Percentiles rank a stretch among this genome's conserved stretches.
These are phyloP conservation scores for Oreonectes daqikongensis DNA, from an alignment of 2,797 vertebrate species.

Conservation along the genomic window DNA sequence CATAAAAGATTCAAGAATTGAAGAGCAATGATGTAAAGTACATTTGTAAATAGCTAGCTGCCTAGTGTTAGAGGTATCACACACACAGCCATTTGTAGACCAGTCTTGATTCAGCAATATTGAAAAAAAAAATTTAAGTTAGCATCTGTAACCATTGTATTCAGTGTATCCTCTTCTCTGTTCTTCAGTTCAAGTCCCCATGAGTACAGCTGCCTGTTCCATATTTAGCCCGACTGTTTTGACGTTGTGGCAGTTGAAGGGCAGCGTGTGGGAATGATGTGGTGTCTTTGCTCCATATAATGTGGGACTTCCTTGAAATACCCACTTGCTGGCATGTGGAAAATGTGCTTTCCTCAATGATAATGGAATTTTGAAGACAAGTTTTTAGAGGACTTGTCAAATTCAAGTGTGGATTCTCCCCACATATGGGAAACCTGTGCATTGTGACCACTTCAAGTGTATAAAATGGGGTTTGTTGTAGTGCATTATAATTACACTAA, in stretches of 20 bases:
- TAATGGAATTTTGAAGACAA: constrained; percentile 4
- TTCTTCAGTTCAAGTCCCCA: not conserved
- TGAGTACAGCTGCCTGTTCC: not conserved
- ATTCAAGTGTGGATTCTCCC: not conserved
- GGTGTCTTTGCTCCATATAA: constrained; percentile 1
- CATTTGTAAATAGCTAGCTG: no score
- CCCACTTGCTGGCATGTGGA: constrained; percentile 24
- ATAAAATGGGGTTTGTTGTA: not conserved
- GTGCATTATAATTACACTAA: constrained; percentile 13
- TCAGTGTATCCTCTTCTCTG: not conserved
- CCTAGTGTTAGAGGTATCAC: constrained; percentile 12
- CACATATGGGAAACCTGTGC: not conserved
- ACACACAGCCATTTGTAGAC: no score
- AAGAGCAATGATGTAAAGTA: no score
- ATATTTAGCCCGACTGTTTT: constrained; percentile 23
- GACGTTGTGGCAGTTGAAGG: constrained; percentile 29
- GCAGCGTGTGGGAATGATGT: constrained; percentile 21
- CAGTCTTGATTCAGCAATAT: not conserved
- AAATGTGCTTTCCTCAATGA: not conserved
- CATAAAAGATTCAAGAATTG: not conserved
- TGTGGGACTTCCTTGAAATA: constrained; percentile 14
- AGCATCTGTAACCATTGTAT: not conserved
- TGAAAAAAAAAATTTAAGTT: not conserved
- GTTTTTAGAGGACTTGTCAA: not conserved
- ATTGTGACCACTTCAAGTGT: not conserved